Percentiles rank a stretch among this genome's conserved stretches.
Conservation (phyloP, 2,797 vertebrate species). For the Pelodytes ibericus region DNA sequence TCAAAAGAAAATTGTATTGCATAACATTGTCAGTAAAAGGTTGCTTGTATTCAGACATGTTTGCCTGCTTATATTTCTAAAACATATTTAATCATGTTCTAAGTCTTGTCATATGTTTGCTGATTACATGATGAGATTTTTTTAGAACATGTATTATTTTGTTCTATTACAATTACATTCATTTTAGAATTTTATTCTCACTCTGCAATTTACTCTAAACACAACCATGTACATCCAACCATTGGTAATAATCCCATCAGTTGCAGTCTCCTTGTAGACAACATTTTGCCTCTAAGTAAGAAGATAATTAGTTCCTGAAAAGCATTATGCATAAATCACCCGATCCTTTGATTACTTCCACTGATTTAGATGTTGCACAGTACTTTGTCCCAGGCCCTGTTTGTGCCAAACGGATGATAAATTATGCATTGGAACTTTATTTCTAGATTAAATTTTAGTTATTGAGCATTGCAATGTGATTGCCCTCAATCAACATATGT, state of each 20-base stretch:
- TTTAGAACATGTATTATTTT: no score
- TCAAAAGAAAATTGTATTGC: no score
- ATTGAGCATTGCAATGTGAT: constrained; percentile 43
- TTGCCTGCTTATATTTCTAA: no score
- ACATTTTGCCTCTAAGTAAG: constrained; percentile 16
- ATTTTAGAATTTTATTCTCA: neutral
- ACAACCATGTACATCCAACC: constrained; percentile 5
- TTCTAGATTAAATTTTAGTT: constrained; percentile 52
- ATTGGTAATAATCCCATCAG: constrained; percentile 38
- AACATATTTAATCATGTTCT: no score
- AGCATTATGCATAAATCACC: constrained; percentile 42
- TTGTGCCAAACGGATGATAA: constrained; percentile 39
- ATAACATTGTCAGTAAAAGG: no score
- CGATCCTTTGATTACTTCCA: constrained; percentile 43
- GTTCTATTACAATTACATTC: neutral
- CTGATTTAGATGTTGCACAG: constrained; percentile 41
- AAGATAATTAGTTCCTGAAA: constrained; percentile 47
- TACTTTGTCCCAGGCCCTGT: constrained; percentile 10
- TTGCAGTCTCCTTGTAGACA: constrained; percentile 15
- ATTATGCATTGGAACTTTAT: constrained; percentile 54
- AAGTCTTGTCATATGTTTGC: no score
- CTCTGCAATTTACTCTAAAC: neutral
- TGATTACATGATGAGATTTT: no score
- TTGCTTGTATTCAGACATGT: no score
- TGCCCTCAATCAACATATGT: constrained; percentile 55